phyloP scores from a whole-genome alignment of 2,113 vertebrate genomes.

The Stomatorhinus ivindoensis region DNA sequence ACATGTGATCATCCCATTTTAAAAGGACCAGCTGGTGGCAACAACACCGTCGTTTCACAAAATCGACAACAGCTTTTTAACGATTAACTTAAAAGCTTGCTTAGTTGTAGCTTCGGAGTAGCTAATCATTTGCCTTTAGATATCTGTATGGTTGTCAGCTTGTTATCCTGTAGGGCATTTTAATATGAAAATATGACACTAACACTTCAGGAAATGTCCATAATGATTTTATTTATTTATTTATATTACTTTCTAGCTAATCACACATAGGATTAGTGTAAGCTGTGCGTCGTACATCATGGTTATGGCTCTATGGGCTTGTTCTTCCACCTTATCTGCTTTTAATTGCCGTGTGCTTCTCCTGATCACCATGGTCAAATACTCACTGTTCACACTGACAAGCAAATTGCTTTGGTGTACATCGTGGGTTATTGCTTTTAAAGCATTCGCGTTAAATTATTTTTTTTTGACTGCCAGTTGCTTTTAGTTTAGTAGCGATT shows the following conservation, averaged over 20 bases:
- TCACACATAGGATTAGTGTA: neutral
- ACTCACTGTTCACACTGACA: neutral
- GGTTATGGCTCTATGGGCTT: neutral
- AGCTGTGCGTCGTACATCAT: neutral
- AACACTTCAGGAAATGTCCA: neutral
- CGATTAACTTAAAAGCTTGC: neutral
- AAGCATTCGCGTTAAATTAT: neutral
- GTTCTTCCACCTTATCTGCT: neutral
- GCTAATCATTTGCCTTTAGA: neutral
- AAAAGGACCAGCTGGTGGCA: neutral
- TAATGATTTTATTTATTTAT: neutral
- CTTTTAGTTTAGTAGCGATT: neutral
- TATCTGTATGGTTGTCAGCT: neutral
- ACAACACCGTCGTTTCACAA: neutral
- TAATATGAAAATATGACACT: neutral
- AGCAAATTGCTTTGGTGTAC: neutral
- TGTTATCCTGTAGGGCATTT: neutral
- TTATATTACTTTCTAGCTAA: neutral
- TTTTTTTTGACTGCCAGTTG: neutral
- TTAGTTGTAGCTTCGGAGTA: neutral
- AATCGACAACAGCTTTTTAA: neutral
- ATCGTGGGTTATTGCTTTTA: neutral
- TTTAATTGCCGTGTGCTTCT: neutral
- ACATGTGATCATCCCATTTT: neutral
- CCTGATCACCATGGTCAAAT: neutral